Evolutionary conservation across 2,113 vertebrate species (phyloP).

Genomic region (Cynocephalus volans): DNA sequence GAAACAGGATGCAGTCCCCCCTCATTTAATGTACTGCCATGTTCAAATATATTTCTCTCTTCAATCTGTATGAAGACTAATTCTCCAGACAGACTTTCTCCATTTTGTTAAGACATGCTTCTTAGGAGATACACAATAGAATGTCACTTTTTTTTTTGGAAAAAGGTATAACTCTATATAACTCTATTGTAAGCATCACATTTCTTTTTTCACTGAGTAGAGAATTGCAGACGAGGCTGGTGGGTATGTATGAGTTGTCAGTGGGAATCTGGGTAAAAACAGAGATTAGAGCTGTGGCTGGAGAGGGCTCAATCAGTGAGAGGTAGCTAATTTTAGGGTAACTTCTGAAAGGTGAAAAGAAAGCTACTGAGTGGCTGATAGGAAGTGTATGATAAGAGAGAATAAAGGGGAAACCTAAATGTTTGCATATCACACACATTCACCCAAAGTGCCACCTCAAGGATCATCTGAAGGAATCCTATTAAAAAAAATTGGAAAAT

Average conservation of each 20-base stretch:
- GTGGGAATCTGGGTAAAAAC: not conserved
- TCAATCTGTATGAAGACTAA: not conserved
- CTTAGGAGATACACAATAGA: not conserved
- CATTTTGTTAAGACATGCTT: constrained; percentile 8
- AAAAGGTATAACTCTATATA: no score
- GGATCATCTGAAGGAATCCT: not conserved
- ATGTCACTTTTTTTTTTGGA: not conserved
- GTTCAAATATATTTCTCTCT: not conserved
- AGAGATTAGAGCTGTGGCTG: not conserved
- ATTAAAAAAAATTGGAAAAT: constrained; percentile 9
- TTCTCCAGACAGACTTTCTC: not conserved
- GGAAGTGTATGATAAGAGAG: not conserved
- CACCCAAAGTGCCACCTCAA: not conserved
- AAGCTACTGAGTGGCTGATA: not conserved
- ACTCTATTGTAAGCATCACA: not conserved
- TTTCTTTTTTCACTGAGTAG: constrained; percentile 2
- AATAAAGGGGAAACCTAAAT: not conserved
- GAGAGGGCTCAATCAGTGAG: not conserved
- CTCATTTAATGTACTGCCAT: not conserved
- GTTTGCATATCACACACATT: not conserved
- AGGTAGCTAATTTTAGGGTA: not conserved
- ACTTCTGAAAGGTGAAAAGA: not conserved
- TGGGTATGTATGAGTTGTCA: not conserved
- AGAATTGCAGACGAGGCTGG: not conserved
- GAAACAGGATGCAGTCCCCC: not conserved